These are phyloP conservation scores for Brienomyrus longianalis DNA, from an alignment of 2,113 vertebrate genomes.

Conservation along the genomic window DNA sequence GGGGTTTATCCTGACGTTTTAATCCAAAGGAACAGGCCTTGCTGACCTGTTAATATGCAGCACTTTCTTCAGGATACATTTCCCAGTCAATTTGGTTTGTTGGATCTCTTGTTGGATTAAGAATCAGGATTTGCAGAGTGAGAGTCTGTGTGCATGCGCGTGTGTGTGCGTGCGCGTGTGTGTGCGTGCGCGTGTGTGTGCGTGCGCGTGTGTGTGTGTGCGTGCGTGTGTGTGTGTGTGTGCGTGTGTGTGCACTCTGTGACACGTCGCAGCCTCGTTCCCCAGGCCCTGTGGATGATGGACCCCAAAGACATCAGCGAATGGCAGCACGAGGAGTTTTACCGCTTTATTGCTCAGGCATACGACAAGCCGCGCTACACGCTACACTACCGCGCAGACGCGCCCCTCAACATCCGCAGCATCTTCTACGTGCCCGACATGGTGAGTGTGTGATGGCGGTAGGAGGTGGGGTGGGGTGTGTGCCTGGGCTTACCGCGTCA, in stretches of 20 bases:
- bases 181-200: not conserved
- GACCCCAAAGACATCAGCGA: constrained; percentile 83
- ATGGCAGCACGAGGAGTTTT: constrained; percentile 92
- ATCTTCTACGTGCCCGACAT: constrained; percentile 76
- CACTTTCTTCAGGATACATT: not conserved
- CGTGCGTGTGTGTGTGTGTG: not conserved
- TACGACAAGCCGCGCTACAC: constrained; percentile 84
- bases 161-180: not conserved
- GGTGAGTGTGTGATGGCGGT: not conserved
- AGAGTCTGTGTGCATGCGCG: not conserved
- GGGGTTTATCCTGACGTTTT: not conserved
- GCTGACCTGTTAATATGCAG: not conserved
- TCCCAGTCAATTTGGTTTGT: not conserved
- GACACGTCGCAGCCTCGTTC: not conserved
- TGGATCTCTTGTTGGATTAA: not conserved
- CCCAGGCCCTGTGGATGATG: constrained; percentile 90
- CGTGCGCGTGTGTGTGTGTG: not conserved
- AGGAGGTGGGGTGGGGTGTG: not conserved
- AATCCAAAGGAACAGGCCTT: not conserved
- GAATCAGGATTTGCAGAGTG: not conserved
- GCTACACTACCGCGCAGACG: constrained; percentile 85
- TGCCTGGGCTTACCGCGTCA: not conserved
- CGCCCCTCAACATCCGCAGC: constrained; percentile 89
- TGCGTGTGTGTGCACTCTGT: not conserved
- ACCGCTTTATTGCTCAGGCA: constrained; percentile 79